Base-by-base conservation (phyloP, 2,797 vertebrate species). In the Oryzias dopingdopingensis region DNA sequence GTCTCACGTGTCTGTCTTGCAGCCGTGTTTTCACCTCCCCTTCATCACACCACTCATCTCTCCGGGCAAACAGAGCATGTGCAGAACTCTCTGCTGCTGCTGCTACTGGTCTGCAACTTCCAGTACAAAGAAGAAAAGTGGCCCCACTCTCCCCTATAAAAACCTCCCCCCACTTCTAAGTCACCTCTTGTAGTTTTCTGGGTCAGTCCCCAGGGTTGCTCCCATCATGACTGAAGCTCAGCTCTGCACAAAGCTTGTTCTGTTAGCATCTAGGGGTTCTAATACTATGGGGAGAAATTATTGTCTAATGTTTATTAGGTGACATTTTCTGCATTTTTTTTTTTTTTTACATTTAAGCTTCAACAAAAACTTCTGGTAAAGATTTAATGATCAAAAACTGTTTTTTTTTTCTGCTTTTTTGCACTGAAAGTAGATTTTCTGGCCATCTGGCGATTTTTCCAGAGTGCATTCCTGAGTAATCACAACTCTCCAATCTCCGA, bases 151-250 rank as follows among this genome's bases (percentile, higher is more conserved):
- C 40, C 16, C 45, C 58, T 6, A 24, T 59, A 47, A 74, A 63
- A 60, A 15, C 37, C 26, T 46, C 40, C 52, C 49, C 61, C 54
- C 45, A 41, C 23, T 49, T 44, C n/a, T 37, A 13, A 77, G 67
- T 76, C 72, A 66, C 77, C 81, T 62, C 79, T 80, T 81, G 79
- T 63, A 62, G 83, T 60, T 85, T 80, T 87, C 71, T 84, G 74
- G 83, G 84, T 87, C 77, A 67, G 81, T 83, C 61, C 68, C 65
- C 42, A 49, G 40, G 42, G 45, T 52, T 46, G 26, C 63, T 76
- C 49, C 59, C 64, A 57, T 71, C 74, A 48, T 41, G 63, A 71
- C 71, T 72, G 65, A 59, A 61, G 64, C 67, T 48, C 58, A 48
- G 45, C 37, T 5, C 75, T 68, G 67, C 72, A 68, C 40, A 53